Evolutionary conservation across 2,797 vertebrate genomes (phyloP).

Genomic region (Limosa lapponica): DNA sequence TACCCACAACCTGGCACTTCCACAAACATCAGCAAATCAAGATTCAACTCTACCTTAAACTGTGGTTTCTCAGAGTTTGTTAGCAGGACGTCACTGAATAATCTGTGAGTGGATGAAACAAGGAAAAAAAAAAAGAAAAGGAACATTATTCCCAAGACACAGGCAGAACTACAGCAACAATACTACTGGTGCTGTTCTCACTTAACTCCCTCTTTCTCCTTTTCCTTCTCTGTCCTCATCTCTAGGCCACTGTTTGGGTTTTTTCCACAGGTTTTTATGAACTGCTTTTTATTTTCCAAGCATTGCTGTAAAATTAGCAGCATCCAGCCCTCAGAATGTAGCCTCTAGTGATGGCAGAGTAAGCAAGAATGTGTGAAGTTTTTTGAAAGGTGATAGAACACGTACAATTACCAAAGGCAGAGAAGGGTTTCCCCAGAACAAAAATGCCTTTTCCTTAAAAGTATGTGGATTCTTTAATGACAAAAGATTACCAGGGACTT

Average conservation of each 20-base stretch:
- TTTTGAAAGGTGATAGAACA: neutral
- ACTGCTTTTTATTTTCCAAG: neutral
- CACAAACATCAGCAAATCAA: neutral
- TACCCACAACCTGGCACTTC: neutral
- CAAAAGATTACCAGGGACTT: neutral
- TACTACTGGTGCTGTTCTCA: neutral
- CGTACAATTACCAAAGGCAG: neutral
- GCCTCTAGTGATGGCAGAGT: neutral
- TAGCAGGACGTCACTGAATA: conserved; percentile 91
- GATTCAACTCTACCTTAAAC: conserved; percentile 86
- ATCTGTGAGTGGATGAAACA: conserved; percentile 75
- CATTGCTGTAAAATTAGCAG: neutral
- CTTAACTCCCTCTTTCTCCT: neutral
- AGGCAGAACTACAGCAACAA: neutral
- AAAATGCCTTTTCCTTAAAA: neutral
- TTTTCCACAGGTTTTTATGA: neutral
- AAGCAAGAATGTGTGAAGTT: neutral
- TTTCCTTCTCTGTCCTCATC: neutral
- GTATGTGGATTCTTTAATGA: neutral
- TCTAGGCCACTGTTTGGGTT: neutral
- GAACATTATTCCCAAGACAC: neutral
- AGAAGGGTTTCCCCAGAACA: neutral
- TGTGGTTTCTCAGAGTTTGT: conserved; percentile 91
- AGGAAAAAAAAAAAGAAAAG: neutral
- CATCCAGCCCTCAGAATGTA: neutral